Evolutionary conservation across 2,113 vertebrate genomes (phyloP).

Genomic region (Heloderma charlesbogerti): DNA sequence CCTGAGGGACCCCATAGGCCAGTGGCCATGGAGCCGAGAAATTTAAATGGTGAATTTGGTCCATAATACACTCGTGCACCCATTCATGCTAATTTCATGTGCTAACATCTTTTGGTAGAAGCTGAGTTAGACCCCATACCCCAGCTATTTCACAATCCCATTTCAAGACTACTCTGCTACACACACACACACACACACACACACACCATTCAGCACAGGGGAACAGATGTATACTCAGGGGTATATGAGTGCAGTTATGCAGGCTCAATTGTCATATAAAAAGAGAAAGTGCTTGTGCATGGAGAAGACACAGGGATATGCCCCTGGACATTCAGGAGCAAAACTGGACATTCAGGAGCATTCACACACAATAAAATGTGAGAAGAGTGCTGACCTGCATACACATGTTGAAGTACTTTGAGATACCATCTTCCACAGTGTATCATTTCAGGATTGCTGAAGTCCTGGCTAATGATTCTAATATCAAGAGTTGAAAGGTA

Average conservation of each 20-base stretch:
- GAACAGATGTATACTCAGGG: background rate
- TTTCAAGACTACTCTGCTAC: background rate
- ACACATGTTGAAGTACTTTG: background rate
- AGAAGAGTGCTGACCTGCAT: background rate
- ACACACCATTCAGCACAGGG: background rate
- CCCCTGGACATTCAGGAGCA: background rate
- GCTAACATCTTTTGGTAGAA: background rate
- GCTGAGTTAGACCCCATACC: background rate
- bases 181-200: background rate
- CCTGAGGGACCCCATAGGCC: too few relatives aligned
- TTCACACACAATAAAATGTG: background rate
- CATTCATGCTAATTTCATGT: background rate
- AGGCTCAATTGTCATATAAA: background rate
- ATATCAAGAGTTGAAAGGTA: background rate
- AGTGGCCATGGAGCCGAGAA: too few relatives aligned
- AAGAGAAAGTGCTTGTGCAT: background rate
- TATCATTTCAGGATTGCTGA: background rate
- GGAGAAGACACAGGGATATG: background rate
- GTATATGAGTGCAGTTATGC: background rate
- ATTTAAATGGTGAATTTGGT: background rate
- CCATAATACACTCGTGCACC: background rate
- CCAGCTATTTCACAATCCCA: background rate
- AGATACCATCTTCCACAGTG: background rate
- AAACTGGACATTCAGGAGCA: background rate
- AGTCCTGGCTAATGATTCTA: background rate